A percentile compares a stretch with the other conserved stretches of the same genome.
Conservation (phyloP, 2,797 vertebrate species). For the Chloroceryle inda region DNA sequence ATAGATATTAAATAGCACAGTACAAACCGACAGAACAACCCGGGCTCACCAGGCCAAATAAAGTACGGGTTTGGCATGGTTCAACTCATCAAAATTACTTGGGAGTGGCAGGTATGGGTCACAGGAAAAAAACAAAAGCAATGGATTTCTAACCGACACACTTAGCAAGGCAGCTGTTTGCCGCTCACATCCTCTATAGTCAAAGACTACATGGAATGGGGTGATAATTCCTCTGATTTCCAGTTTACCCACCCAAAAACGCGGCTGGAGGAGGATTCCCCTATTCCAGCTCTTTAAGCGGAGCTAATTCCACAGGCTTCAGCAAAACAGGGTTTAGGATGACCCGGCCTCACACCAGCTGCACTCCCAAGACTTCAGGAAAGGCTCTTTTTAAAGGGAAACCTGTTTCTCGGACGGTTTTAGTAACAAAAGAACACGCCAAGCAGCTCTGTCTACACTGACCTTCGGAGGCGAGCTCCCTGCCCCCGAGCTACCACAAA, state of each 20-base stretch:
- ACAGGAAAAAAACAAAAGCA: not conserved
- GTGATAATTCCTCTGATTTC: fast-evolving
- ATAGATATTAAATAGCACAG: not conserved
- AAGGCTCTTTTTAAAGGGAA: fast-evolving
- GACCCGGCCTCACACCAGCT: not conserved
- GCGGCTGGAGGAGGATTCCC: not conserved
- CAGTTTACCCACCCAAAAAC: not conserved
- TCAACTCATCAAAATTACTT: not conserved
- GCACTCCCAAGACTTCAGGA: too few relatives aligned
- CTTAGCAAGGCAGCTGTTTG: not conserved
- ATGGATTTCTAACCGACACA: not conserved
- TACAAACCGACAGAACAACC: not conserved
- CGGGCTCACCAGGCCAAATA: not conserved
- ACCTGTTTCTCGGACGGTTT: not conserved
- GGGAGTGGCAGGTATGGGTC: not conserved
- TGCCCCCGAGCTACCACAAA: not conserved
- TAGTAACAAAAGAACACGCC: not conserved
- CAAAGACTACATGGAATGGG: fast-evolving
- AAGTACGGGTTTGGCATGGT: not conserved
- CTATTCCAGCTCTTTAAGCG: fast-evolving
- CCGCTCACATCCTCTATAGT: fast-evolving
- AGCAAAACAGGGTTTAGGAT: fast-evolving
- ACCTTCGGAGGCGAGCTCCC: not conserved
- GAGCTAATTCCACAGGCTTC: not conserved
- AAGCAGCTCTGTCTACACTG: not conserved